phyloP scores from a whole-genome alignment of 2,113 vertebrate species.

The Indri indri region DNA sequence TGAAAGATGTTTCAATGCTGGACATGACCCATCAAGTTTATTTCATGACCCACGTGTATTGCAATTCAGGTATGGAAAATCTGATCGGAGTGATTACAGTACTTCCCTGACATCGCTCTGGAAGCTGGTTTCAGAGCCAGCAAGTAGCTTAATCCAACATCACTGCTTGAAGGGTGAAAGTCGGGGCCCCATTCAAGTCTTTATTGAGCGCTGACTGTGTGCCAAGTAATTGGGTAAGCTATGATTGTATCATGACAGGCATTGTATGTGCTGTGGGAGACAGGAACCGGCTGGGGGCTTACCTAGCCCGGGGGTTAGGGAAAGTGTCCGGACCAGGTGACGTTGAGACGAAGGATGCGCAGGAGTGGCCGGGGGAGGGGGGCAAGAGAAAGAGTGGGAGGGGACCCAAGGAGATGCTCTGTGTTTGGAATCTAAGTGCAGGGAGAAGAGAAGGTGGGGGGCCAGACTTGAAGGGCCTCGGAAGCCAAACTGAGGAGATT shows the following conservation, averaged over 20 bases:
- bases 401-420: background rate
- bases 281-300: background rate
- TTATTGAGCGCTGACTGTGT: background rate
- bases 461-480: background rate
- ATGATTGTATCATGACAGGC: background rate
- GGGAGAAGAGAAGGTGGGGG: background rate
- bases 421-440: background rate
- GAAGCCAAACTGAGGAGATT: background rate
- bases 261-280: background rate
- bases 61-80: background rate
- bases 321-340: background rate
- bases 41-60: background rate
- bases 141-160: background rate
- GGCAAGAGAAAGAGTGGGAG: background rate
- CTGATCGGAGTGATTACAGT: background rate
- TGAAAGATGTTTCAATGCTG: accelerated
- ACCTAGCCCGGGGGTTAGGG: background rate
- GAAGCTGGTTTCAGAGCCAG: background rate
- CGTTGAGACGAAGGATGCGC: background rate
- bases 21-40: background rate
- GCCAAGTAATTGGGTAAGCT: background rate
- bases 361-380: background rate
- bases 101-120: background rate
- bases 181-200: background rate
- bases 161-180: background rate